Evolutionary conservation across 2,888 invertebrate species (phyloP).

Genomic region (Drosophila mimica): DNA sequence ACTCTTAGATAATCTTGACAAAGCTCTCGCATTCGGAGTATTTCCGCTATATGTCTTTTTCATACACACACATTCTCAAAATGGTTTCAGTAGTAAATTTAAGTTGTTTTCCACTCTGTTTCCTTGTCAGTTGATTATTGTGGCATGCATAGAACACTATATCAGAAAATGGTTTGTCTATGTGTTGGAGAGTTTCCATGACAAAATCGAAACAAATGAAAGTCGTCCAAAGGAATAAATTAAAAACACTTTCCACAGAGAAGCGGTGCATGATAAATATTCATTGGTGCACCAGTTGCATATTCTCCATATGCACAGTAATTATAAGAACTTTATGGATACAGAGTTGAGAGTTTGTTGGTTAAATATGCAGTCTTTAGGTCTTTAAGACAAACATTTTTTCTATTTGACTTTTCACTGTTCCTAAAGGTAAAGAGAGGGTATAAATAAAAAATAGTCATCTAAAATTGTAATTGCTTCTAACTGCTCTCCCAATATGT

Average conservation of each 20-base stretch:
- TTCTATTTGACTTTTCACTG: neutral
- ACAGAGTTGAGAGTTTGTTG: neutral
- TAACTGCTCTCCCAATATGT: neutral
- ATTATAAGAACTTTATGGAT: neutral
- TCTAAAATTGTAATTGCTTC: neutral
- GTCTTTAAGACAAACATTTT: neutral
- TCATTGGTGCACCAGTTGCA: slow-evolving; percentile 68
- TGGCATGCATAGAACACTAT: neutral
- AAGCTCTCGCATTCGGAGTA: slow-evolving; percentile 20
- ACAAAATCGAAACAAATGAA: slow-evolving; percentile 73
- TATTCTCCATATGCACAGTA: slow-evolving; percentile 11
- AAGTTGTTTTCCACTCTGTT: slow-evolving; percentile 47
- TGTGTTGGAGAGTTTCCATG: slow-evolving; percentile 40
- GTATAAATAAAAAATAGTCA: neutral
- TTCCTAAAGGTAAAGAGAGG: neutral
- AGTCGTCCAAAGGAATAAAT: slow-evolving; percentile 73
- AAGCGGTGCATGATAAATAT: slow-evolving; percentile 62
- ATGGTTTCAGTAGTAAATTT: slow-evolving; percentile 35
- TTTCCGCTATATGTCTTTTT: slow-evolving; percentile 11
- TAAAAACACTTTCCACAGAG: slow-evolving; percentile 55
- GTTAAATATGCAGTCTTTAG: slow-evolving; percentile 9
- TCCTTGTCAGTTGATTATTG: slow-evolving; percentile 37
- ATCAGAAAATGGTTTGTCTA: neutral
- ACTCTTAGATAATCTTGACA: slow-evolving; percentile 37
- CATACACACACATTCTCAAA: slow-evolving; percentile 15